A percentile compares a stretch with the other conserved stretches of the same genome.
These are phyloP conservation scores for Chaenogobius annularis DNA, from an alignment of 2,113 vertebrate genomes.

Conservation along the genomic window DNA sequence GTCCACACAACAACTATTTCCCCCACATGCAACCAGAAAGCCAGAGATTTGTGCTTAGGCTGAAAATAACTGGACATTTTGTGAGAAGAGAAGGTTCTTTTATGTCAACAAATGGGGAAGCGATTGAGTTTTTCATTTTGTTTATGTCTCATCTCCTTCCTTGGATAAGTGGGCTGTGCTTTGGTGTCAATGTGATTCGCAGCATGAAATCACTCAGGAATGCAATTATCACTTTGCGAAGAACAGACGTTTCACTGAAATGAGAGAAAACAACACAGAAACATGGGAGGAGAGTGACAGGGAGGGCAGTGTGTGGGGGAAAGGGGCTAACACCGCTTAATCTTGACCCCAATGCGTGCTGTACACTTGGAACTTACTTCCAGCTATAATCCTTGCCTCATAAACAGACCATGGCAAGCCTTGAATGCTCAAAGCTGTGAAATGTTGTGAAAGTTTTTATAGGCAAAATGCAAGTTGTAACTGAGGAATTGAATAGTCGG, in stretches of 20 bases:
- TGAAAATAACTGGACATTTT: conserved; percentile 60
- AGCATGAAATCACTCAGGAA: conserved; percentile 70
- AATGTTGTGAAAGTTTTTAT: background rate
- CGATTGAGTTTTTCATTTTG: conserved; percentile 62
- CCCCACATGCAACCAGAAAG: conserved; percentile 34
- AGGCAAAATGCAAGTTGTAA: too few relatives aligned
- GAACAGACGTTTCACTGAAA: conserved; percentile 59
- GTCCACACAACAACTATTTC: conserved; percentile 44
- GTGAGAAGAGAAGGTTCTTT: conserved; percentile 13
- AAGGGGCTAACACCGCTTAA: conserved; percentile 24
- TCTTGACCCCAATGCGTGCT: conserved; percentile 23
- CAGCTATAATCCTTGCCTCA: conserved; percentile 7
- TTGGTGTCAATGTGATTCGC: conserved; percentile 59
- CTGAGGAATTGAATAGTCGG: too few relatives aligned
- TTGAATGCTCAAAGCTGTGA: background rate
- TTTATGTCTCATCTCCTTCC: conserved; percentile 66
- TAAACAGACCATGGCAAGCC: background rate
- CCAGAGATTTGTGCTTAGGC: conserved; percentile 40
- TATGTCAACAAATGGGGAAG: conserved; percentile 46
- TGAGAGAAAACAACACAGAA: conserved; percentile 50
- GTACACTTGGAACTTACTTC: conserved; percentile 31
- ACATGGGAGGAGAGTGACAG: conserved; percentile 16
- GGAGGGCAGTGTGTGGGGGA: conserved; percentile 13
- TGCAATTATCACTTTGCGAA: conserved; percentile 73
- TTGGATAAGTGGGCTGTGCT: conserved; percentile 55